These are phyloP conservation scores for Sebastolobus alascanus DNA, from an alignment of 2,797 vertebrate species.

Conservation along the genomic window DNA sequence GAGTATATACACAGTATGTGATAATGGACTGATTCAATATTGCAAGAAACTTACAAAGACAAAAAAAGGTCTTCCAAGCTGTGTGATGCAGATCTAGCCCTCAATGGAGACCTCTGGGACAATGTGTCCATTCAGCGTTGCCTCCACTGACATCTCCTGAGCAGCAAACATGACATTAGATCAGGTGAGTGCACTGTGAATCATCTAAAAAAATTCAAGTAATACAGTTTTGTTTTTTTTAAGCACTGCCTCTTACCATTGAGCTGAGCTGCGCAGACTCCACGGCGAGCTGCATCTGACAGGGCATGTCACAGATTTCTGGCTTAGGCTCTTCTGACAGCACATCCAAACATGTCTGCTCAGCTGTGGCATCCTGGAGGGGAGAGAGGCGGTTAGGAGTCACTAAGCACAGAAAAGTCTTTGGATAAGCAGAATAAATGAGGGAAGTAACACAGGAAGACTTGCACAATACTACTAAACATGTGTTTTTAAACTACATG, in stretches of 20 bases:
- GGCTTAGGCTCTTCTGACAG: constrained; percentile 50
- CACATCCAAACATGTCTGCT: constrained; percentile 43
- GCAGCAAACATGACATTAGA: neutral
- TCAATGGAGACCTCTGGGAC: constrained; percentile 78
- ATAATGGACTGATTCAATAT: neutral
- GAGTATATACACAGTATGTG: neutral
- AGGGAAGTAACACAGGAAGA: neutral
- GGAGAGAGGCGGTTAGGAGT: neutral
- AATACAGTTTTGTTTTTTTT: neutral
- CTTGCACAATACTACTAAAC: neutral
- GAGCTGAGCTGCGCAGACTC: constrained; percentile 57
- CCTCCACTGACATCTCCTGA: constrained; percentile 73
- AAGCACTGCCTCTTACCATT: constrained; percentile 37
- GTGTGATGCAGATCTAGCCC: constrained; percentile 59
- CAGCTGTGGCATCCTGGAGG: constrained; percentile 42
- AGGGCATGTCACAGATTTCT: constrained; percentile 61
- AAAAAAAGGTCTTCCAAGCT: constrained; percentile 47
- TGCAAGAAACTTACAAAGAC: constrained; percentile 56
- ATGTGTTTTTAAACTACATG: neutral
- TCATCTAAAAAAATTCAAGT: neutral
- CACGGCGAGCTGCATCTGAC: constrained; percentile 64
- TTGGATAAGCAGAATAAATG: neutral
- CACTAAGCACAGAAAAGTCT: neutral
- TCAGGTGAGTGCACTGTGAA: neutral
- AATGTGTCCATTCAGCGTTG: constrained; percentile 72